A percentile compares a stretch with the other conserved stretches of the same genome.
Conservation (phyloP, 2,888 invertebrate species). For the Pediacus dermestoides region DNA sequence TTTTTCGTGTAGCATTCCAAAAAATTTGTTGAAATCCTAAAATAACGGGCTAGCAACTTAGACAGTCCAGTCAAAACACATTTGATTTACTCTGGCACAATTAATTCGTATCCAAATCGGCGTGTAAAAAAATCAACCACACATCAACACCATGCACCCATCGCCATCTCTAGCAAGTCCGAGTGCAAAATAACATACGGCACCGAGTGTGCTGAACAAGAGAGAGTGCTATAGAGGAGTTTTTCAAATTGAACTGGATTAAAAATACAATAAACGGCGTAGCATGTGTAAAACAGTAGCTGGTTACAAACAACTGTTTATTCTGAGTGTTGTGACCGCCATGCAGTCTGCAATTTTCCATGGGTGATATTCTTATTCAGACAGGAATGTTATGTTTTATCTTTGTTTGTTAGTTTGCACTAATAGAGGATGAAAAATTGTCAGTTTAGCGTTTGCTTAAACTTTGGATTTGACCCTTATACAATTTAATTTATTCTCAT, state of each 20-base stretch:
- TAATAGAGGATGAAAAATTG: conserved; percentile 14
- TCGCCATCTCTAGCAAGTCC: no score
- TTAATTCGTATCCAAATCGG: conserved; percentile 2
- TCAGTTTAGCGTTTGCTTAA: background rate
- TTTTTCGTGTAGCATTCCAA: no score
- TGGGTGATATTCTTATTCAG: conserved; percentile 22
- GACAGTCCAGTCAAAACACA: background rate
- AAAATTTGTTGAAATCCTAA: conserved; percentile 1
- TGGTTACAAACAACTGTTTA: conserved; percentile 23
- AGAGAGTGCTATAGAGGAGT: background rate
- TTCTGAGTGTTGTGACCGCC: conserved; percentile 24
- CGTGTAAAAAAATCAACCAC: no score
- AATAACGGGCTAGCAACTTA: conserved; percentile 1
- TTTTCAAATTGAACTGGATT: conserved; percentile 10
- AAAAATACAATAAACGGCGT: conserved; percentile 19
- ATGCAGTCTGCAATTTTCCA: conserved; percentile 31
- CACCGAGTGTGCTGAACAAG: background rate
- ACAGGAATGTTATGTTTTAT: conserved; percentile 24
- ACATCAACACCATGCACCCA: background rate
- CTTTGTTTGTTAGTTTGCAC: conserved; percentile 12
- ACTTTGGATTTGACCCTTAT: conserved; percentile 10
- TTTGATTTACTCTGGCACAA: conserved; percentile 1
- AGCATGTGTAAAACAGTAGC: conserved; percentile 22
- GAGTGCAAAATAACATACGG: background rate
- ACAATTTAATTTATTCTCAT: conserved; percentile 37